A percentile compares a stretch with the other conserved stretches of the same genome.
Conservation (phyloP, 2,888 invertebrate species). For the Apotomis betuletana region DNA sequence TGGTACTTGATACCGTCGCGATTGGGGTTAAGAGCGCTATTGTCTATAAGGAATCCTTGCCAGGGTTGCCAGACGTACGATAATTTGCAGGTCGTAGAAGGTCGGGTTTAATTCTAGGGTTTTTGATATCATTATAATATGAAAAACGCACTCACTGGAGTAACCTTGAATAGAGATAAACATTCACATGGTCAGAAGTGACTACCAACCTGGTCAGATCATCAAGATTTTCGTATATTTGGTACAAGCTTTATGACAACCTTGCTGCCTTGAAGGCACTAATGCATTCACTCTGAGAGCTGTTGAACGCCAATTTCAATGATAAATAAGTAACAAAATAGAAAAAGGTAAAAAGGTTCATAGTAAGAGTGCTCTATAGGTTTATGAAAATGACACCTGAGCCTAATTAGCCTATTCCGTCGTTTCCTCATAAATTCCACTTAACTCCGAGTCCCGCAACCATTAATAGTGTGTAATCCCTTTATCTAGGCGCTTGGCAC, state of each 20-base stretch:
- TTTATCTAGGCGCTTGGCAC: conserved; percentile 57
- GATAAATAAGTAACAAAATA: neutral
- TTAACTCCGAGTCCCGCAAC: conserved; percentile 55
- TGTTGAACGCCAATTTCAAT: too few species aligned
- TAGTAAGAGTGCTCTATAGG: neutral
- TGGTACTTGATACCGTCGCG: neutral
- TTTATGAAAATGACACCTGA: conserved; percentile 42
- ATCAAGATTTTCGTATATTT: too few species aligned
- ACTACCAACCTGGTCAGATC: too few species aligned
- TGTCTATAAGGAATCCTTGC: neutral
- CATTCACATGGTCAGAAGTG: too few species aligned
- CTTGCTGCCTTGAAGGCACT: too few species aligned
- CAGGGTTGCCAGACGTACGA: neutral
- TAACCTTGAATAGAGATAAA: too few species aligned
- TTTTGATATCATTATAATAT: too few species aligned
- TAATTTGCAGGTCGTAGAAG: neutral
- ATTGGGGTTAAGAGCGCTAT: neutral
- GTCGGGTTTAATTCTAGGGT: too few species aligned
- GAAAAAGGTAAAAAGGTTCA: neutral
- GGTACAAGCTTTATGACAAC: too few species aligned
- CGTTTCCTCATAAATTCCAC: conserved; percentile 45
- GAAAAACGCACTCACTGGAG: too few species aligned
- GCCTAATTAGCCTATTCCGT: conserved; percentile 43
- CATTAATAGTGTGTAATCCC: conserved; percentile 74
- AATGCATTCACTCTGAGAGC: too few species aligned